A percentile compares a stretch with the other conserved stretches of the same genome.
Evolutionary conservation across 2,113 vertebrate species (phyloP).

Genomic region (Ia io): DNA sequence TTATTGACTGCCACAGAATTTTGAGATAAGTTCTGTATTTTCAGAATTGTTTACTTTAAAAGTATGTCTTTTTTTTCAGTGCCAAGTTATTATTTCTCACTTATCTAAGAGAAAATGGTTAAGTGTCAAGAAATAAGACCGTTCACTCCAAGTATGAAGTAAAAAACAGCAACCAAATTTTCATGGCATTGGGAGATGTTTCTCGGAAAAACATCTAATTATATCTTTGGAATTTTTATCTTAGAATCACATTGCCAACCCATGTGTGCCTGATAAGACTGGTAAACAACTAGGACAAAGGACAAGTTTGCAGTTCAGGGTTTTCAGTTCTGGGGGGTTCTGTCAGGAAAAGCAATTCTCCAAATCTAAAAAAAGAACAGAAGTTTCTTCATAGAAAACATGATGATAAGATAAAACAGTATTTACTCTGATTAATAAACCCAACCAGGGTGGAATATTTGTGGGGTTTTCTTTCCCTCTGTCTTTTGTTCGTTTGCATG

Average conservation of each 20-base stretch:
- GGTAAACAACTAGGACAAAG: constrained; percentile 70
- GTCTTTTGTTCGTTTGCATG: not conserved
- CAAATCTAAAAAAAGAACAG: constrained; percentile 71
- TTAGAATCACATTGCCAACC: constrained; percentile 63
- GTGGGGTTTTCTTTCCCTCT: not conserved
- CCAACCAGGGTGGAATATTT: not conserved
- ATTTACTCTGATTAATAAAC: constrained; percentile 46
- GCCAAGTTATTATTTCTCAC: not conserved
- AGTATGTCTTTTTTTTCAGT: not conserved
- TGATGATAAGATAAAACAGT: constrained; percentile 33
- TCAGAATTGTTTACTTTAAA: constrained; percentile 21
- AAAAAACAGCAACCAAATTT: constrained; percentile 40
- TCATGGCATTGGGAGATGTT: constrained; percentile 38
- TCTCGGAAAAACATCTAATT: constrained; percentile 62
- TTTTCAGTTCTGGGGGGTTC: constrained; percentile 43
- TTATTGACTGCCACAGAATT: not conserved
- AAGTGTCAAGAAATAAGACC: not conserved
- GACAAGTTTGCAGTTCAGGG: constrained; percentile 64
- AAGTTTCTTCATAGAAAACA: constrained; percentile 51
- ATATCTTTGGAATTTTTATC: constrained; percentile 69
- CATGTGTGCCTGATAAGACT: constrained; percentile 63
- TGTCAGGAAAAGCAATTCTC: constrained; percentile 52
- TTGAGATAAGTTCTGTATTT: constrained; percentile 23
- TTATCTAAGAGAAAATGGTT: not conserved
- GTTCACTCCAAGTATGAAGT: not conserved